These are phyloP conservation scores for Ophthalmolycus amberensis DNA, from an alignment of 2,113 vertebrate genomes.

Conservation along the genomic window DNA sequence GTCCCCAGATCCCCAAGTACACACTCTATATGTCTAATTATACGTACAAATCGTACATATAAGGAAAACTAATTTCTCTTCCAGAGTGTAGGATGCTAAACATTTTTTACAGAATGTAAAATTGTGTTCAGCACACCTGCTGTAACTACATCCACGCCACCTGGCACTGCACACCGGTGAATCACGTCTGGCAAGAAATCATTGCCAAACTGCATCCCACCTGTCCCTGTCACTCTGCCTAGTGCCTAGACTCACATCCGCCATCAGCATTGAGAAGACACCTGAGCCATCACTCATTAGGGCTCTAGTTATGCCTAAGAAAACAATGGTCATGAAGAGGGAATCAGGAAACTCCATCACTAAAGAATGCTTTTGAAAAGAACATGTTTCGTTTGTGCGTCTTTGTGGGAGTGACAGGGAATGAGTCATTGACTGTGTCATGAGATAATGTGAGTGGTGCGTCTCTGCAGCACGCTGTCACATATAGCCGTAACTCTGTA, in stretches of 20 bases:
- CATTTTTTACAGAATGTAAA: constrained; percentile 21
- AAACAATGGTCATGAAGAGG: constrained; percentile 13
- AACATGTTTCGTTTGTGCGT: neutral
- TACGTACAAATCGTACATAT: neutral
- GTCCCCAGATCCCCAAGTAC: neutral
- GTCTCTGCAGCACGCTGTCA: constrained; percentile 25
- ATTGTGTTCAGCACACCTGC: constrained; percentile 44
- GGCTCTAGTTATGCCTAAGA: constrained; percentile 20
- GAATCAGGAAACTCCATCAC: neutral
- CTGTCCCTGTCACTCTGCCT: constrained; percentile 14
- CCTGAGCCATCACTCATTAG: constrained; percentile 42
- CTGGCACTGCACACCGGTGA: constrained; percentile 42
- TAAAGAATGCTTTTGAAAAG: neutral
- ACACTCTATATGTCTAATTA: neutral
- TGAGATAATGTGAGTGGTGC: constrained; percentile 14
- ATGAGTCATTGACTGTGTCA: constrained; percentile 33
- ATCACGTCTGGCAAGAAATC: constrained; percentile 50
- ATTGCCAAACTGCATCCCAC: constrained; percentile 45
- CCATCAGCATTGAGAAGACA: constrained; percentile 33
- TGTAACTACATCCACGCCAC: constrained; percentile 24
- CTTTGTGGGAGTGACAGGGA: constrained; percentile 14
- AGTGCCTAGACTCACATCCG: constrained; percentile 11
- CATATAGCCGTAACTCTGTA: constrained; percentile 5
- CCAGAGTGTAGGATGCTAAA: constrained; percentile 1
- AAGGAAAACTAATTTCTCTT: neutral